Conservation (phyloP, 2,797 vertebrate species). For the Bradypodion ventrale region DNA sequence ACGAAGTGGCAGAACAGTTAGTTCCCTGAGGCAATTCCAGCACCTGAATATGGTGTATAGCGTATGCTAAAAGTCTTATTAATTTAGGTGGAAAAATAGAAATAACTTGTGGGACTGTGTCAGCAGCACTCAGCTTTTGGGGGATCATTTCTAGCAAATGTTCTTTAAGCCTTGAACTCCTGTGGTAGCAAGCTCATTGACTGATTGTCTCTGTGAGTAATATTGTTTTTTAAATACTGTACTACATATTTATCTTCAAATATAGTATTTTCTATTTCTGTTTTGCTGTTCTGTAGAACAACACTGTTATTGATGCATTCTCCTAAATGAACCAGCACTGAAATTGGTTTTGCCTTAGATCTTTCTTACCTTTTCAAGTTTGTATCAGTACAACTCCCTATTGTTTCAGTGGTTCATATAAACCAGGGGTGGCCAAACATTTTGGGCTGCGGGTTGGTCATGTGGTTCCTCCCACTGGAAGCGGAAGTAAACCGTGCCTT, state of each 20-base stretch:
- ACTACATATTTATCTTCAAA: slow-evolving; percentile 43
- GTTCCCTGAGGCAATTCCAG: slow-evolving; percentile 30
- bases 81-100: slow-evolving; percentile 42
- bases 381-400: neutral
- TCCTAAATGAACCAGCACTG: neutral
- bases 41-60: slow-evolving; percentile 25
- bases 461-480: too few species aligned
- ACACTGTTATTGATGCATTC: neutral
- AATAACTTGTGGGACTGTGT: neutral
- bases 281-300: slow-evolving; percentile 23
- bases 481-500: too few species aligned
- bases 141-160: slow-evolving; percentile 46
- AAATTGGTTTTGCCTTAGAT: neutral
- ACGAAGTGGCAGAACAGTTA: neutral
- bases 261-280: slow-evolving; percentile 9
- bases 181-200: slow-evolving; percentile 50
- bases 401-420: neutral
- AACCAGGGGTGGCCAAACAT: too few species aligned
- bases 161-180: slow-evolving; percentile 41
- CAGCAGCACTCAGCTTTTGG: slow-evolving; percentile 58
- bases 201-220: slow-evolving; percentile 61
- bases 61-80: slow-evolving; percentile 41
- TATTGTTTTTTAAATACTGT: slow-evolving; percentile 55
- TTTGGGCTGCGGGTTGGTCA: too few species aligned
- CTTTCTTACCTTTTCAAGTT: neutral